A percentile compares a stretch with the other conserved stretches of the same genome.
These are phyloP conservation scores for Tachina lurida DNA, from an alignment of 2,888 invertebrate species.

Conservation along the genomic window DNA sequence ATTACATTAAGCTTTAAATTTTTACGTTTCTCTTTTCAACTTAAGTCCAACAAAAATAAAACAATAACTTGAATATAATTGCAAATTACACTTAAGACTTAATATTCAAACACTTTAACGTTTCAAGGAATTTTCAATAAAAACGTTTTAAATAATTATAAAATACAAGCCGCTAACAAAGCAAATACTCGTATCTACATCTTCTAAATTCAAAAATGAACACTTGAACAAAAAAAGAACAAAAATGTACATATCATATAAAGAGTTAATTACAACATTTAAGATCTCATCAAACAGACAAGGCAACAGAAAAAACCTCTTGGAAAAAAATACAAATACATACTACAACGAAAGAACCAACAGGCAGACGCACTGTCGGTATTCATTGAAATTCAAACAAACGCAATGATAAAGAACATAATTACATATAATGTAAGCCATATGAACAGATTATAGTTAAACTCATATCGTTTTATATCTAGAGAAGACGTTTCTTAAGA, in stretches of 20 bases:
- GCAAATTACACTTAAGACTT: conserved; percentile 29
- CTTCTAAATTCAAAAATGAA: background rate
- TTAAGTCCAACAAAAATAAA: background rate
- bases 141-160: conserved; percentile 35
- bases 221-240: background rate
- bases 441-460: conserved; percentile 42
- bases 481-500: conserved; percentile 48
- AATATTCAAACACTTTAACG: conserved; percentile 18
- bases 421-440: conserved; percentile 64
- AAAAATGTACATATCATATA: background rate
- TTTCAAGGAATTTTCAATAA: conserved; percentile 41
- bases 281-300: conserved; percentile 39
- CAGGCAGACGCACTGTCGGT: background rate
- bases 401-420: conserved; percentile 43
- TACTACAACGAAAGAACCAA: background rate
- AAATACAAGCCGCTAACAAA: background rate
- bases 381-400: too few species aligned
- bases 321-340: conserved; percentile 35
- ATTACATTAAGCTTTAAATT: too few species aligned
- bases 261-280: conserved; percentile 56
- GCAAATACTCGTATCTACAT: conserved; percentile 20
- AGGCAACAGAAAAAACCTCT: conserved; percentile 29
- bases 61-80: conserved; percentile 5
- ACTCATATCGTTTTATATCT: conserved; percentile 18
- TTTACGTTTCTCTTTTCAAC: background rate